Base-by-base conservation (phyloP, 2,113 vertebrate species). In the Crocuta crocuta region DNA sequence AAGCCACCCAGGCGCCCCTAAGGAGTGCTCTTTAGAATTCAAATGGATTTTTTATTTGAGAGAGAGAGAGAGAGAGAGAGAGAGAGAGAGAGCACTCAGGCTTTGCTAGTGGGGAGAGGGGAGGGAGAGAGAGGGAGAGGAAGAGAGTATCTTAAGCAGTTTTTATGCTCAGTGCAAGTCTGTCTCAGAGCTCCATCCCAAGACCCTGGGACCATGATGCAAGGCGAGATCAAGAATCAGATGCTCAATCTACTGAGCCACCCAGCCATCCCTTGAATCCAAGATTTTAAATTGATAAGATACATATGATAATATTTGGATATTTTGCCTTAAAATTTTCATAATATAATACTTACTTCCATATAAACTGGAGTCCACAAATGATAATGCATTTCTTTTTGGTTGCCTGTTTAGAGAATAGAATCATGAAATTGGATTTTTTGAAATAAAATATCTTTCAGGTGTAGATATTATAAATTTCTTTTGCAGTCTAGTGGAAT, bases 251-350 rank as follows among this genome's bases (percentile, higher is more conserved):
- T 17, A 61, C 21, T 61, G 58, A 61, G 21, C 58, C 58, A 61
- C 21, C 58, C 21, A 61, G 58, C 19, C 21, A 61, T 2, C 58
- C 21, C 58, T 53, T 53, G 53, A 53, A 53, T 53, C 45, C 96
- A 58, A 61, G 43, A 91, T 65, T 87, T 96, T 58, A 95, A 95
- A 74, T 89, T 66, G 73, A 63, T 58, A 53, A 85, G 15, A 68
- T 58, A 39, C 50, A 12, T 85, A 55, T 85, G 81, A 85, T 48
- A 55, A 68, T 89, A 68, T 19, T 85, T 96, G 66, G 43, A 61
- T 48, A 87, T 76, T 83, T 91, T 90, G 55, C 11, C 45, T 90
- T 92, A 50, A 94, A n/a, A 31, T 92, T 92, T 94, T 91, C 12
- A 53, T 88, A 86, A 48, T 50, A n/a, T 73, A 79, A 87, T 61